Conservation (phyloP, 2,888 invertebrate species). For the Sminthurinus aureus region DNA sequence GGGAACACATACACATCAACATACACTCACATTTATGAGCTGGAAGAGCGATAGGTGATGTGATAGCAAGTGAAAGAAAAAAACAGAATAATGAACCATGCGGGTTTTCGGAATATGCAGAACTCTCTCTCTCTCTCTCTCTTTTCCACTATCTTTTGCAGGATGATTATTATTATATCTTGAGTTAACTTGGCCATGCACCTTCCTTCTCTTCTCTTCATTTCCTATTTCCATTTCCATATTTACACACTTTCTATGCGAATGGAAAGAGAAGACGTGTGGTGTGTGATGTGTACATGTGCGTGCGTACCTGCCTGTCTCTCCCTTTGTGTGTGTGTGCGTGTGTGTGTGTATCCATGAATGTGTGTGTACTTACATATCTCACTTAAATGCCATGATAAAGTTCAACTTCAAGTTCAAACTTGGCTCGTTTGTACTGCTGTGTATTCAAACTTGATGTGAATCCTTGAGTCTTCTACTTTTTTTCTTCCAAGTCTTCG, state of each 20-base stretch:
- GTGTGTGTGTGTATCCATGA: neutral
- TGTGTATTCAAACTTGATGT: neutral
- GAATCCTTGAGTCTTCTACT: neutral
- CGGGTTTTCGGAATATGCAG: neutral
- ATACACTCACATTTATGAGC: neutral
- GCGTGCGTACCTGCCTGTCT: neutral
- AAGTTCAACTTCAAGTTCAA: slow-evolving; percentile 14
- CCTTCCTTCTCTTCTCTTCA: neutral
- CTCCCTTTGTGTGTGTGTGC: neutral
- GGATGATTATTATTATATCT: neutral
- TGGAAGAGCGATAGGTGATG: slow-evolving; percentile 1
- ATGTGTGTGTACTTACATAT: neutral
- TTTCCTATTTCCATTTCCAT: neutral
- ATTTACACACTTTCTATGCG: neutral
- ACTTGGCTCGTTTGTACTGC: slow-evolving; percentile 1
- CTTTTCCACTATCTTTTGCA: neutral
- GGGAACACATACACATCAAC: neutral
- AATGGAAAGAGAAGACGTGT: too few species aligned
- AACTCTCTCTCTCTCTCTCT: neutral
- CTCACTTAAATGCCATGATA: slow-evolving; percentile 22
- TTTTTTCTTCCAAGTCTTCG: too few species aligned
- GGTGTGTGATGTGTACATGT: neutral
- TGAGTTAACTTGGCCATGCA: neutral
- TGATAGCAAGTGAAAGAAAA: slow-evolving; percentile 1
- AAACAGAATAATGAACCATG: neutral